Evolutionary conservation across 2,797 vertebrate species (phyloP), one percentile per base, ranked within the genome.

Genomic region (Acrossocheilus wenchowensis): DNA sequence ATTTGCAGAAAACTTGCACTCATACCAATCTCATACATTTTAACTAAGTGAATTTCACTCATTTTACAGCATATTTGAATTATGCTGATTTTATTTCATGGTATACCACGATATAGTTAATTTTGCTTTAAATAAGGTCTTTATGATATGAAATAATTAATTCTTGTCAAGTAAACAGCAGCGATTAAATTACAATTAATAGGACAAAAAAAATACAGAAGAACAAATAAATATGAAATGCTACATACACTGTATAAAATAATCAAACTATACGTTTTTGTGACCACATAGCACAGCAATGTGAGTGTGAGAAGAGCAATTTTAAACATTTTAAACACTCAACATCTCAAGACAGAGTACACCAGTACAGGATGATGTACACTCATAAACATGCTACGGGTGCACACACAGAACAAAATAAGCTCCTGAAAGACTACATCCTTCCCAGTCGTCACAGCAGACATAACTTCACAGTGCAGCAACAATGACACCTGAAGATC

Each of bases 271-370:
- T 52, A 52, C 0, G 57, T 60, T 60, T 60, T 60, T n/a, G 10
- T 60, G 23, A 62, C n/a, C 23, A 62, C 10, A 4, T 1, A 12
- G 48, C 17, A 77, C 34, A 36, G 34, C 79, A 26, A 41, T 30
- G 17, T 57, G 48, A 41, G 23, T 11, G 77, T 17, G 14, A 26
- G 21, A 36, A 71, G 36, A 21, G 26, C 39, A 6, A 62, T 2
- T 78, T 41, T 26, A 39, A 82, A 69, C 30, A 62, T 2, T 78
- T 41, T 26, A 39, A 82, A 69, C 30, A 30, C 41, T 75, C 21
- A 66, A 48, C 15, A 66, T 52, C 36, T 39, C 50, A 78, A 12
- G 52, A 81, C 50, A 88, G 64, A 85, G 50, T 60, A 69, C 50
- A 85, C 41, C 50, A 12, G 64, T 52, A 72, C 36, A 60, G 83